Conservation (phyloP, 2,888 invertebrate species). For the Aspidapion aeneum region DNA sequence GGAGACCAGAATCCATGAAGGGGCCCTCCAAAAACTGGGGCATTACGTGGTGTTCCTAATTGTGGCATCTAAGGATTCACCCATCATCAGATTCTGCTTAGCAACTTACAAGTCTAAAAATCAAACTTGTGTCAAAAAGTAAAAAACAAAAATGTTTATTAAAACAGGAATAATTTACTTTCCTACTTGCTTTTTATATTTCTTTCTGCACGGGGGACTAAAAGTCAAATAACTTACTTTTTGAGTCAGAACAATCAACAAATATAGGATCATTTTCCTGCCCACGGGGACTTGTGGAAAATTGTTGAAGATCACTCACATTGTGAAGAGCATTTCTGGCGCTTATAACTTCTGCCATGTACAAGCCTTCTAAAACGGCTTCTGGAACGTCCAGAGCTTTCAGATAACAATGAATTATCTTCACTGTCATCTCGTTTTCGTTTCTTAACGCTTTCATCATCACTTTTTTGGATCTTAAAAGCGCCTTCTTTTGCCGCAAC, state of each 20-base stretch:
- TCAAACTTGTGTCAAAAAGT: no score
- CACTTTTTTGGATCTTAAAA: background rate
- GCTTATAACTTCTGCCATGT: background rate
- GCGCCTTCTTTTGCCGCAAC: slow-evolving; percentile 2
- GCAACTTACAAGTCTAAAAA: background rate
- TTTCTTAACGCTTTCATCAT: no score
- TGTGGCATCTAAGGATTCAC: no score
- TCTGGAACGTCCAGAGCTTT: slow-evolving; percentile 1
- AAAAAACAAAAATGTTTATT: background rate
- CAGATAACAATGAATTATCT: no score
- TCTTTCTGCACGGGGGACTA: background rate
- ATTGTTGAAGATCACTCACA: no score
- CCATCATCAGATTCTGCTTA: background rate
- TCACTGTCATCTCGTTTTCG: no score
- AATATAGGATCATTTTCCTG: background rate
- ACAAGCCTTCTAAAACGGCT: background rate
- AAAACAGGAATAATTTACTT: background rate
- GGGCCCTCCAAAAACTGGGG: no score
- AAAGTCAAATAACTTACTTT: background rate
- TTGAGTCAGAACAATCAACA: background rate
- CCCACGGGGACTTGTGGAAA: background rate
- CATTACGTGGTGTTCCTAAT: no score
- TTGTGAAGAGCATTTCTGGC: no score
- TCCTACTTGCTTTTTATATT: background rate
- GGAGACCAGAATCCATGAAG: no score